Evolutionary conservation across 1,140 invertebrate species (phyloP), one percentile per base, ranked within the genome.

Genomic region (Drosophila bipectinata): DNA sequence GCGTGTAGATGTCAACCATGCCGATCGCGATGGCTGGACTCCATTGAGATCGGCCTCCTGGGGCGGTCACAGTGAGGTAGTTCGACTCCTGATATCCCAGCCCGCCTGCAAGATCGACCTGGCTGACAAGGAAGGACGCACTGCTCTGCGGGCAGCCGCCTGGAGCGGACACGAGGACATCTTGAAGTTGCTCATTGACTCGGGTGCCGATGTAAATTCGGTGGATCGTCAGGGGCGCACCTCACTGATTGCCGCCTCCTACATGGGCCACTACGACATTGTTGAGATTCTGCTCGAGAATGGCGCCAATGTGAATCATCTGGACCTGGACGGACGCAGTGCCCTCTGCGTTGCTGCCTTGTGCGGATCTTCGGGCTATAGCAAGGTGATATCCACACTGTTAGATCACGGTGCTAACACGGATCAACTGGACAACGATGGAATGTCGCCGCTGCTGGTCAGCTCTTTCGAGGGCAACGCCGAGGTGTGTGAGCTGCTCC

Each of bases 221-320:
- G 95, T 96, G 1, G 97, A 98, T 91, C 95, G 95, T 44, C 97
- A 98, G 90, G 96, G 97, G 18, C 94, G 98, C 69, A 98, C 97
- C 2, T 97, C 97, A 0, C 92, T 98, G n/a, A 96, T 98, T 77
- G 97, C 96, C 0, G 96, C 96, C 26, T 96, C 96, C 0, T 97
- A 97, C 85, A 97, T 97, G 97, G 97, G 95, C 30, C 98, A 99
- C 92, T 96, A 97, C 45, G 97, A 98, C 74, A 98, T 98, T 62
- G 98, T 98, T 1, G 94, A 96, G 63, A 95, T 96, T 79, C 92
- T 99, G 6, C 92, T 99, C 6, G 95, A 97, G 76, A 96, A 95
- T 64, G 96, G 96, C 1, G 97, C 98, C 0, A 94, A 97, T 87
- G 96, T 98, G 15, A 96, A 98, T 92, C 96, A 97, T 82, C 94